A percentile compares a stretch with the other conserved stretches of the same genome.
These are phyloP conservation scores for Aphyosemion australe DNA, from an alignment of 2,113 vertebrate genomes.

Conservation along the genomic window DNA sequence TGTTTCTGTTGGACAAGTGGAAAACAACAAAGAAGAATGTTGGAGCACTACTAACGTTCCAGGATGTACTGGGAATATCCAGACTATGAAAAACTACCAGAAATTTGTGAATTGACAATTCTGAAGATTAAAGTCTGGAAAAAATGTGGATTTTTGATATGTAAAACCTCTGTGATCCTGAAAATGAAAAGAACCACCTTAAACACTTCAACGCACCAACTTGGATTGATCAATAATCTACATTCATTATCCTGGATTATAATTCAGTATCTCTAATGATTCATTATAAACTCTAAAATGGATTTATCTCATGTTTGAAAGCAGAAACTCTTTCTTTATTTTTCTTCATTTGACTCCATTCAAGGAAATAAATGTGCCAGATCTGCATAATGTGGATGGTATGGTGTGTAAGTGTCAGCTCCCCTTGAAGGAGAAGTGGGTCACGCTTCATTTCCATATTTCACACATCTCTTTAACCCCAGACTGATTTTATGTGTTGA, in stretches of 20 bases:
- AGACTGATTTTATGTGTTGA: slow-evolving; percentile 49
- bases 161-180: no score
- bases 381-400: slow-evolving; percentile 64
- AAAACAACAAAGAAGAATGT: no score
- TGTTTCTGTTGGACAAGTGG: no score
- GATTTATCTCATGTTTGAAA: slow-evolving; percentile 18
- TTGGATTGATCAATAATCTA: no score
- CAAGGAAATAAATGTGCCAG: slow-evolving; percentile 29
- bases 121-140: no score
- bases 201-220: no score
- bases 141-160: no score
- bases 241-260: not conserved
- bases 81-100: no score
- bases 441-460: slow-evolving; percentile 68
- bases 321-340: slow-evolving; percentile 22
- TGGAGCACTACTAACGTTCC: no score
- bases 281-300: slow-evolving; percentile 33
- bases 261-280: slow-evolving; percentile 27
- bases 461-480: slow-evolving; percentile 56
- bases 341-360: slow-evolving; percentile 21
- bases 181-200: no score
- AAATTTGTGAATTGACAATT: no score
- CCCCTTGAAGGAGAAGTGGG: slow-evolving; percentile 59
- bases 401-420: slow-evolving; percentile 49
- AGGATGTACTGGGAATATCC: no score